A percentile compares a stretch with the other conserved stretches of the same genome.
phyloP scores from a whole-genome alignment of 2,888 invertebrate genomes.

The Dasypolia templi region DNA sequence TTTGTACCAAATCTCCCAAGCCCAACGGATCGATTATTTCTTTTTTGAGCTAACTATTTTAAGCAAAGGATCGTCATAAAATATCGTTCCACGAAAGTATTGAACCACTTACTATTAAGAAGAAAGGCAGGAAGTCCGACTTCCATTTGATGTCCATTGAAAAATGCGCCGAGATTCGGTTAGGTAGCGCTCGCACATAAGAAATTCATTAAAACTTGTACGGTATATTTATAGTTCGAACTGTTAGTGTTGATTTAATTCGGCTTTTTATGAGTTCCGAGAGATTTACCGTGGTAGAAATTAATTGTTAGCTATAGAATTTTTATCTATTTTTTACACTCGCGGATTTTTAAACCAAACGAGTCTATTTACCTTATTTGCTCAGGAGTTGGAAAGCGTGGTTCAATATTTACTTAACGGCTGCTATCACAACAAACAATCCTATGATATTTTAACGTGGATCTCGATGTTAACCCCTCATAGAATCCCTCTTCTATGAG shows the following conservation, averaged over 20 bases:
- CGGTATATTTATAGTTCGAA: slow-evolving; percentile 64
- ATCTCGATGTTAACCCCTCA: background rate
- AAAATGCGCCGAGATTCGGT: slow-evolving; percentile 50
- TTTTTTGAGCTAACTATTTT: slow-evolving; percentile 57
- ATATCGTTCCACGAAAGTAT: slow-evolving; percentile 49
- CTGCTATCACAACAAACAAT: slow-evolving; percentile 25
- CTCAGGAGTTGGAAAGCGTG: background rate
- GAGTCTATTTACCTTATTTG: slow-evolving; percentile 11
- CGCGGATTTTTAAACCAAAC: slow-evolving; percentile 34
- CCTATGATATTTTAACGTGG: slow-evolving; percentile 1
- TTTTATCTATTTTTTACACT: slow-evolving; percentile 36
- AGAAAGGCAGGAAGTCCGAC: slow-evolving; percentile 60
- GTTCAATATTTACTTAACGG: background rate
- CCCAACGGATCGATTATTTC: slow-evolving; percentile 51
- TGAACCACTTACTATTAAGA: slow-evolving; percentile 59
- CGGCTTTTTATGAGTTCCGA: slow-evolving; percentile 51
- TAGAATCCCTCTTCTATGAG: too few relatives aligned
- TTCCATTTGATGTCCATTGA: slow-evolving; percentile 63
- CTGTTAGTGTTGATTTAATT: slow-evolving; percentile 54
- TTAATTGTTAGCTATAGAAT: slow-evolving; percentile 43
- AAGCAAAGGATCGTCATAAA: slow-evolving; percentile 35
- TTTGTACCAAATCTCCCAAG: slow-evolving; percentile 8
- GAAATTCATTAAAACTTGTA: slow-evolving; percentile 58
- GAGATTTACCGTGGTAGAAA: slow-evolving; percentile 49
- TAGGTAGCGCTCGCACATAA: slow-evolving; percentile 48